These are phyloP conservation scores for Platichthys stellatus DNA, from an alignment of 2,113 vertebrate genomes.

Conservation along the genomic window DNA sequence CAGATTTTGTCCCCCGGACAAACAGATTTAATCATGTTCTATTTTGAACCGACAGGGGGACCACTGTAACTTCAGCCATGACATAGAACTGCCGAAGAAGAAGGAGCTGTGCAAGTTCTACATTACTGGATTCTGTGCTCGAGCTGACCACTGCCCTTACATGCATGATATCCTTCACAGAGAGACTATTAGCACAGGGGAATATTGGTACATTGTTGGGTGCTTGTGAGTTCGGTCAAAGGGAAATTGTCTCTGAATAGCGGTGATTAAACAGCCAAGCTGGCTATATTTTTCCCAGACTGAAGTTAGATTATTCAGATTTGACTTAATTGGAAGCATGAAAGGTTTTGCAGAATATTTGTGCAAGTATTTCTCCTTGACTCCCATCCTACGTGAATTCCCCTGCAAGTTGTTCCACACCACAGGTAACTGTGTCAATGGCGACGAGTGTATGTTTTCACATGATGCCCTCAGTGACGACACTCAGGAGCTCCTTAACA, in stretches of 20 bases:
- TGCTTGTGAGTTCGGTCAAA: too few relatives aligned
- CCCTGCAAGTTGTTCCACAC: constrained; percentile 97
- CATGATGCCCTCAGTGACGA: constrained; percentile 91
- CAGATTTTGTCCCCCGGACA: not conserved
- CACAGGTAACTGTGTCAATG: constrained; percentile 95
- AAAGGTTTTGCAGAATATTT: not conserved
- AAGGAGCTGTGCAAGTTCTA: constrained; percentile 98
- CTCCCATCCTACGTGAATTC: constrained; percentile 85
- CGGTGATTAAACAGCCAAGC: too few relatives aligned
- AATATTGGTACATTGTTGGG: not conserved
- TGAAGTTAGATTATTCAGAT: not conserved
- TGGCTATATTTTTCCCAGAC: too few relatives aligned
- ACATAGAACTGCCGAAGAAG: constrained; percentile 94
- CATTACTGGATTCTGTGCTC: constrained; percentile 94
- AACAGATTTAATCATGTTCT: not conserved
- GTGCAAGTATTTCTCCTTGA: constrained; percentile 80
- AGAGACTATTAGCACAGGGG: not conserved
- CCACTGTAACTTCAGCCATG: constrained; percentile 97
- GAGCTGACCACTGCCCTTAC: constrained; percentile 94
- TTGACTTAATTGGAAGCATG: not conserved
- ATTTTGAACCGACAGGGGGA: constrained; percentile 85
- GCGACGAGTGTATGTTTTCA: constrained; percentile 97
- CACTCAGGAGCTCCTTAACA: constrained; percentile 92
- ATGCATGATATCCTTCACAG: constrained; percentile 97
- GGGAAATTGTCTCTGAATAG: too few relatives aligned